A percentile compares a stretch with the other conserved stretches of the same genome.
These are phyloP conservation scores for Nudaria mundana DNA, from an alignment of 2,888 invertebrate species.

Conservation along the genomic window DNA sequence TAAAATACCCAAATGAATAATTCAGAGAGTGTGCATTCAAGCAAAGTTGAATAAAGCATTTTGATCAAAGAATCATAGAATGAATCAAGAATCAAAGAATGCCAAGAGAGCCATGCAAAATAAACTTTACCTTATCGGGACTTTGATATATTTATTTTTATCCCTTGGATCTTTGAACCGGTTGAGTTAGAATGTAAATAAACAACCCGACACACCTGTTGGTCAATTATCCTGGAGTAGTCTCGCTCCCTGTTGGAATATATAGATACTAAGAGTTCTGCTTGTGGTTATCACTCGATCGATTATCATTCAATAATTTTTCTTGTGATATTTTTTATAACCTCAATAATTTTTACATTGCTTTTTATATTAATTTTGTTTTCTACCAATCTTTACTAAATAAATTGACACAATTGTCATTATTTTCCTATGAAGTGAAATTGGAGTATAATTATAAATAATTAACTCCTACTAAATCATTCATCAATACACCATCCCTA, in stretches of 20 bases:
- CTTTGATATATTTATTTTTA: slow-evolving; percentile 1
- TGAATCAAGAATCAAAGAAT: no score
- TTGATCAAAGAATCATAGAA: no score
- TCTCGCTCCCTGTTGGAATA: slow-evolving; percentile 36
- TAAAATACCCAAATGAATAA: background rate
- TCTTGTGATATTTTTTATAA: background rate
- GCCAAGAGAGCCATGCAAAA: slow-evolving; percentile 1
- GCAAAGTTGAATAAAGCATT: background rate
- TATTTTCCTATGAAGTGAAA: no score
- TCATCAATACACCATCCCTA: no score
- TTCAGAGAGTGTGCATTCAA: background rate
- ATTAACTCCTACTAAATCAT: no score
- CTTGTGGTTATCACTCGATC: slow-evolving; percentile 7
- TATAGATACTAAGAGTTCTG: slow-evolving; percentile 18
- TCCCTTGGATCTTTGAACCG: slow-evolving; percentile 15
- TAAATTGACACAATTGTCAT: no score
- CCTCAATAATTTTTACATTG: no score
- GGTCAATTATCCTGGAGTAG: slow-evolving; percentile 51
- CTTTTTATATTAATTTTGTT: no score
- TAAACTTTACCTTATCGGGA: background rate
- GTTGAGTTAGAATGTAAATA: slow-evolving; percentile 47
- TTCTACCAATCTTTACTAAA: no score
- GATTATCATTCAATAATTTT: slow-evolving; percentile 14
- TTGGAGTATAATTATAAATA: no score
- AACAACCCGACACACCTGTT: slow-evolving; percentile 57